These are phyloP conservation scores for Cotesia chilonis DNA, from an alignment of 1,140 invertebrate genomes.

Conservation along the genomic window DNA sequence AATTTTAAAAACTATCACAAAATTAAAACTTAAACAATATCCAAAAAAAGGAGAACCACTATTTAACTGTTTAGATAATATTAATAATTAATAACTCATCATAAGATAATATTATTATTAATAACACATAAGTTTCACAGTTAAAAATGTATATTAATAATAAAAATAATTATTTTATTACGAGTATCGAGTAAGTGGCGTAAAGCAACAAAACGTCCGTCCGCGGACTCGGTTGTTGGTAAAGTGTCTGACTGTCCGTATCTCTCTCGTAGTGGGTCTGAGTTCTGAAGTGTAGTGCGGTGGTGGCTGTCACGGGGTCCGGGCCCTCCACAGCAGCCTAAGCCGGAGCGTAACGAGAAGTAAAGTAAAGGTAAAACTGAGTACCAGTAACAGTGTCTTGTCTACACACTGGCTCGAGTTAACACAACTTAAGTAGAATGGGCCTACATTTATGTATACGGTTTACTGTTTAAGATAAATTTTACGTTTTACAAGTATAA, in stretches of 20 bases:
- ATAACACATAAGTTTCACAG: neutral
- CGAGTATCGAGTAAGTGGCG: slow-evolving; percentile 30
- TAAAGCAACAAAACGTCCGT: slow-evolving; percentile 41
- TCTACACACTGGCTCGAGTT: neutral
- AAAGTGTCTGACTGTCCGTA: slow-evolving; percentile 51
- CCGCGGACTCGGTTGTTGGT: slow-evolving; percentile 47
- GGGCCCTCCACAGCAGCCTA: too few relatives aligned
- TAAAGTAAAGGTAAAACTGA: neutral
- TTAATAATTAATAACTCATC: neutral
- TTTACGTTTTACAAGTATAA: too few relatives aligned
- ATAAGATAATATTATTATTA: neutral
- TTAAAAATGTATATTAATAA: neutral
- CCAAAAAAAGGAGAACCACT: neutral
- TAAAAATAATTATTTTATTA: neutral
- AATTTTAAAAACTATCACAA: too few relatives aligned
- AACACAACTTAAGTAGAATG: slow-evolving; percentile 2
- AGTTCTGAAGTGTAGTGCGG: neutral
- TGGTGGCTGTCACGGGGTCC: slow-evolving; percentile 26
- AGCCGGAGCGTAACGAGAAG: neutral
- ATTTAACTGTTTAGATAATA: neutral
- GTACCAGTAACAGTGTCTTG: slow-evolving; percentile 7
- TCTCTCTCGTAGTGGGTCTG: slow-evolving; percentile 41
- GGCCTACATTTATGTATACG: too few relatives aligned
- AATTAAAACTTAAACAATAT: too few relatives aligned
- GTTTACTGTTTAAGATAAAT: too few relatives aligned